Percentiles rank a stretch among this genome's conserved stretches.
These are phyloP conservation scores for Urechis unicinctus DNA, from an alignment of 2,888 invertebrate species.

Conservation along the genomic window DNA sequence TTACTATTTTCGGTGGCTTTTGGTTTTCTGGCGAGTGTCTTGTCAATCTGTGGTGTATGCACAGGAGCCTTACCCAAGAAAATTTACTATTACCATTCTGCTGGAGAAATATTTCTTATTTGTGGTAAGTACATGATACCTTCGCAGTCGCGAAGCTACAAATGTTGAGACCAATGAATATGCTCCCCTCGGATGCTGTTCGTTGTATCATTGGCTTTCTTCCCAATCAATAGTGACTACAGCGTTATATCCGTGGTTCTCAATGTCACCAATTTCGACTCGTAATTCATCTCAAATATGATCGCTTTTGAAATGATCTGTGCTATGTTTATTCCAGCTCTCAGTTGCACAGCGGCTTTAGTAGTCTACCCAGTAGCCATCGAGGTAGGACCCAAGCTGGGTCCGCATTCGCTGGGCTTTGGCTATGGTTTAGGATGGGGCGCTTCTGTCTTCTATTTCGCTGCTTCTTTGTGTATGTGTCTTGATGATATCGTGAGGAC, in stretches of 20 bases:
- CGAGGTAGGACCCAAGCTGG: conserved; percentile 26
- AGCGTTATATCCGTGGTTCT: not conserved
- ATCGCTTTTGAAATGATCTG: not conserved
- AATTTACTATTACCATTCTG: conserved; percentile 50
- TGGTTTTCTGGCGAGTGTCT: conserved; percentile 43
- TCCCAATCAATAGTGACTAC: no score
- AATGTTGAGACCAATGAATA: not conserved
- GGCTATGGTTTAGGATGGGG: conserved; percentile 47
- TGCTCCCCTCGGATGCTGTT: conserved; percentile 2
- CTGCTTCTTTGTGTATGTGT: conserved; percentile 19
- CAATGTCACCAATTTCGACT: not conserved
- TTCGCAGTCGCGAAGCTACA: not conserved
- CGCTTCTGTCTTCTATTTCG: conserved; percentile 38
- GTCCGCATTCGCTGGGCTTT: conserved; percentile 35
- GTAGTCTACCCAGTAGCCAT: conserved; percentile 42
- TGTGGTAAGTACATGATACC: conserved; percentile 36
- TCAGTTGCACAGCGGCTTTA: conserved; percentile 40
- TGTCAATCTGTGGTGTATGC: conserved; percentile 44
- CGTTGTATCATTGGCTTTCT: no score
- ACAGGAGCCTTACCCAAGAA: conserved; percentile 43
- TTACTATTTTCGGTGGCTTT: conserved; percentile 45
- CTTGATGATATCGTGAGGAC: conserved; percentile 19
- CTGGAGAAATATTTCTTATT: conserved; percentile 49
- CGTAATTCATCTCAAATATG: not conserved
- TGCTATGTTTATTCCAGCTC: conserved; percentile 28